Evolutionary conservation across 2,113 vertebrate genomes (phyloP).

Genomic region (Gymnorhina tibicen): DNA sequence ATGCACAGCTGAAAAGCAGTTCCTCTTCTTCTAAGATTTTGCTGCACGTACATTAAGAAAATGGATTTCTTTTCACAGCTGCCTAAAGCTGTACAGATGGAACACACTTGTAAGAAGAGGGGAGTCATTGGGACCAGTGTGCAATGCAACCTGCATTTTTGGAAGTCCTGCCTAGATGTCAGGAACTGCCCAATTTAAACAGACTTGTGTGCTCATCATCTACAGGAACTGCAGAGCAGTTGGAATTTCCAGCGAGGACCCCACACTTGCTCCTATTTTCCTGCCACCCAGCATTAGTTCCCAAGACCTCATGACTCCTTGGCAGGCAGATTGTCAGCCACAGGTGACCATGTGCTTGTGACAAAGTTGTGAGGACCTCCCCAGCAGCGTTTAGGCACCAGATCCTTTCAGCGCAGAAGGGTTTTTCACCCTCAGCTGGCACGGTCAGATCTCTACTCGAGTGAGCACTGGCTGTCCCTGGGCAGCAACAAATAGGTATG

Average conservation of each 20-base stretch:
- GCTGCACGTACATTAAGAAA: rapidly evolving
- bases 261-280: neutral
- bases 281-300: rapidly evolving
- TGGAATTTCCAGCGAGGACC: neutral
- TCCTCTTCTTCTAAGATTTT: neutral
- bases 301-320: neutral
- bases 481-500: neutral
- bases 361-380: neutral
- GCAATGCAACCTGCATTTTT: neutral
- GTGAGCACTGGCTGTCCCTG: neutral
- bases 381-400: neutral
- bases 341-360: neutral
- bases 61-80: neutral
- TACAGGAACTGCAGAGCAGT: neutral
- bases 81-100: neutral
- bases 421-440: neutral
- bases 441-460: neutral
- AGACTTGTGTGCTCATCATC: neutral
- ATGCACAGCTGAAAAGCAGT: neutral
- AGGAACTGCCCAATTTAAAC: neutral
- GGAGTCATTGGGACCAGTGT: neutral
- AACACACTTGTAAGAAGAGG: neutral
- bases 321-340: neutral
- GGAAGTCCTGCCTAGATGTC: neutral
- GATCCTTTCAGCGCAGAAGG: neutral